These are phyloP conservation scores for Bovichtus variegatus DNA, from an alignment of 2,797 vertebrate species.

Conservation along the genomic window DNA sequence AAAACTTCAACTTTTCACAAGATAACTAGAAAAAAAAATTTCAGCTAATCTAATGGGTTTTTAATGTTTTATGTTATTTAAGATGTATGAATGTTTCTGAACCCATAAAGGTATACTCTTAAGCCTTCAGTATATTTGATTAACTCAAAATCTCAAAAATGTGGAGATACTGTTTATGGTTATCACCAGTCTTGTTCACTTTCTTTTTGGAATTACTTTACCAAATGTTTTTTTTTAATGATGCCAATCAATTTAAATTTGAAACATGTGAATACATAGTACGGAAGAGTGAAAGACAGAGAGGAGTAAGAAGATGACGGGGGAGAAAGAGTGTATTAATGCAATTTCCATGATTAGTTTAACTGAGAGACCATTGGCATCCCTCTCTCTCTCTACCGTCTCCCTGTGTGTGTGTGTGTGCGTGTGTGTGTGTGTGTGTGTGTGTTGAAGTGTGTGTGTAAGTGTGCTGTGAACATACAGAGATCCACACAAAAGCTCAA, in stretches of 20 bases:
- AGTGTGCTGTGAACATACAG: conserved; percentile 23
- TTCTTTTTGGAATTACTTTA: no score
- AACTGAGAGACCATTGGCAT: conserved; percentile 62
- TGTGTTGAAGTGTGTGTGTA: conserved; percentile 16
- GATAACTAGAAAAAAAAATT: background rate
- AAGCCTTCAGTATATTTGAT: background rate
- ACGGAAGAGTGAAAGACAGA: conserved; percentile 2
- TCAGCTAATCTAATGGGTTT: background rate
- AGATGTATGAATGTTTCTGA: background rate
- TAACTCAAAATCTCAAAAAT: background rate
- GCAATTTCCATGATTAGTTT: conserved; percentile 71
- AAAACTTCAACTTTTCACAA: background rate
- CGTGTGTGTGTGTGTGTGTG: conserved; percentile 9
- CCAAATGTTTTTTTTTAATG: no score
- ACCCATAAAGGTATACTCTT: background rate
- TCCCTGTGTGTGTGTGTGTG: background rate
- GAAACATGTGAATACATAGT: background rate
- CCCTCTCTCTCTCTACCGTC: conserved; percentile 1
- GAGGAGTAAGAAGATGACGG: conserved; percentile 24
- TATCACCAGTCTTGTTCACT: background rate
- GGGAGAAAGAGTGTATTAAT: conserved; percentile 64
- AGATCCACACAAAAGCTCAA: conserved; percentile 46
- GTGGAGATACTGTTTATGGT: background rate
- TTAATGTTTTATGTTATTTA: background rate
- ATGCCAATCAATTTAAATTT: background rate